Conservation (phyloP, 2,113 vertebrate species). For the Ranitomeya variabilis region DNA sequence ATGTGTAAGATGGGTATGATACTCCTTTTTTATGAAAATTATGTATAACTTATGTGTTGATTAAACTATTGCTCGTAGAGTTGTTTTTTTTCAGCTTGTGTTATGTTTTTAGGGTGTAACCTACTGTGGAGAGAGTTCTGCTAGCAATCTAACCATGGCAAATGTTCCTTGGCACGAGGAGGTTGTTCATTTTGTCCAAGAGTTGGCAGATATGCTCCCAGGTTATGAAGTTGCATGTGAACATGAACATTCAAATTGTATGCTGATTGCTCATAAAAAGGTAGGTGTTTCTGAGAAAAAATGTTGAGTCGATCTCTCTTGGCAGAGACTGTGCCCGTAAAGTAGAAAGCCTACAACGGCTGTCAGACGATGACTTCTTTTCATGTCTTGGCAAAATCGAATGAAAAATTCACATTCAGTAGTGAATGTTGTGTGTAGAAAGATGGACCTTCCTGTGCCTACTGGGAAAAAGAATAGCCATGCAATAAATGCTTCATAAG, state of each 20-base stretch:
- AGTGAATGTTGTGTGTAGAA: too few relatives aligned
- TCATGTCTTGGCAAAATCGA: too few relatives aligned
- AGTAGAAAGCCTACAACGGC: too few relatives aligned
- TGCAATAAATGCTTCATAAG: too few relatives aligned
- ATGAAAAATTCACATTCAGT: too few relatives aligned
- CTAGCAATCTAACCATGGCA: conserved; percentile 94
- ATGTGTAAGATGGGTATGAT: neutral
- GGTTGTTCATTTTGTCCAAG: conserved; percentile 84
- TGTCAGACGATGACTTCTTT: too few relatives aligned
- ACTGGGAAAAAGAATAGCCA: too few relatives aligned
- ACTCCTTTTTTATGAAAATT: neutral
- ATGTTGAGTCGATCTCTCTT: neutral
- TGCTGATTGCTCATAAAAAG: conserved; percentile 89
- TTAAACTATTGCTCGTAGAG: neutral
- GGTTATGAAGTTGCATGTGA: conserved; percentile 89
- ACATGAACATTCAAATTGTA: conserved; percentile 92
- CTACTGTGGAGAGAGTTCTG: conserved; percentile 91
- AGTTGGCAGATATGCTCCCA: conserved; percentile 79
- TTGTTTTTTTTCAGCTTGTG: neutral
- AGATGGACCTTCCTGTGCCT: too few relatives aligned
- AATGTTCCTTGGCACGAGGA: conserved; percentile 97
- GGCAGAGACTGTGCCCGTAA: too few relatives aligned
- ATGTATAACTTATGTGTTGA: neutral
- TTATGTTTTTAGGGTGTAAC: conserved; percentile 84
- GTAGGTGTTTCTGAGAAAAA: conserved; percentile 65